Percentiles rank a stretch among this genome's conserved stretches.
phyloP scores from a whole-genome alignment of 2,797 vertebrate genomes.

The Acrossocheilus wenchowensis region DNA sequence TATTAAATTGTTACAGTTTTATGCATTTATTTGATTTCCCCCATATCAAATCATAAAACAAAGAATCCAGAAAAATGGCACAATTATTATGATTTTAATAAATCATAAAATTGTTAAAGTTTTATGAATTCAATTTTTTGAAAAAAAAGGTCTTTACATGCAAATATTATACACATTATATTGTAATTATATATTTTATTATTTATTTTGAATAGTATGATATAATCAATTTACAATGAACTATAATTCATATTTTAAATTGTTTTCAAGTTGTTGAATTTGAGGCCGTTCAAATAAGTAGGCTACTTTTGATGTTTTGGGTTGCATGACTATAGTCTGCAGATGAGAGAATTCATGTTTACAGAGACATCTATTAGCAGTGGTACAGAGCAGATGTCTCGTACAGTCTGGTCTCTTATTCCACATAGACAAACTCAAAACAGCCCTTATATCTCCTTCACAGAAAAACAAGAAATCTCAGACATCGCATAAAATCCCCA shows the following conservation, averaged over 20 bases:
- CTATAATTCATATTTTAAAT: not conserved
- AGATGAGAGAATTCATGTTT: constrained; percentile 24
- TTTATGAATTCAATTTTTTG: not conserved
- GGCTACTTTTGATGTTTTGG: constrained; percentile 5
- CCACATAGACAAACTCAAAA: constrained; percentile 17
- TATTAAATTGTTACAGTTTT: not conserved
- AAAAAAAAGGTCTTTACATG: no score
- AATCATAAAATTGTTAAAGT: not conserved
- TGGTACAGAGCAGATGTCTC: constrained; percentile 37
- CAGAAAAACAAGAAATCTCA: constrained; percentile 14
- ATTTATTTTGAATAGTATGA: not conserved
- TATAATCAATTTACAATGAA: not conserved
- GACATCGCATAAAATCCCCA: constrained; percentile 9
- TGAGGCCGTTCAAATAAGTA: not conserved
- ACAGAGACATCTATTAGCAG: constrained; percentile 16
- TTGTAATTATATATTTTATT: not conserved
- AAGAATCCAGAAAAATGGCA: not conserved
- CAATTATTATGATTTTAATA: not conserved
- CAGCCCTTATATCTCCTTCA: constrained; percentile 26
- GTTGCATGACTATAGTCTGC: not conserved
- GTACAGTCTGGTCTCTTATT: not conserved
- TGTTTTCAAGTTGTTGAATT: not conserved
- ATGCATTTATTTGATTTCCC: not conserved
- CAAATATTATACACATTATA: not conserved
- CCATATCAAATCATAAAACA: not conserved